phyloP scores from a whole-genome alignment of 2,113 vertebrate genomes.

The Perognathus longimembris region DNA sequence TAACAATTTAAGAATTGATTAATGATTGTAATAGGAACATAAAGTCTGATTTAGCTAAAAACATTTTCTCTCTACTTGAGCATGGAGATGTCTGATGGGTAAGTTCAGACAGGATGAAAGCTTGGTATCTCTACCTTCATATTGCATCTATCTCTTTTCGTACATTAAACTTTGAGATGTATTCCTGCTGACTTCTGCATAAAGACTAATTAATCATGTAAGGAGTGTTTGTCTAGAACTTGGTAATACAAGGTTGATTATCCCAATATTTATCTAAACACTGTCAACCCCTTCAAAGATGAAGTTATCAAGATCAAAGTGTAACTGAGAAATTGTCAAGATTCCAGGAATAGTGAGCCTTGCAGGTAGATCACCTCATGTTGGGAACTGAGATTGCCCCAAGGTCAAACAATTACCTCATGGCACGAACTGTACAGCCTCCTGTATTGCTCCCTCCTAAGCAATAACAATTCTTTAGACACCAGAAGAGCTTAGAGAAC shows the following conservation, averaged over 20 bases:
- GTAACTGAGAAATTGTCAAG: not conserved
- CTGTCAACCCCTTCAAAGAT: not conserved
- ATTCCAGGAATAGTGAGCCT: not conserved
- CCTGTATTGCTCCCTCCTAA: not conserved
- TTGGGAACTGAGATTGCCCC: too few species aligned
- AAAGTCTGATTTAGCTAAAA: not conserved
- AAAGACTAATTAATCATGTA: not conserved
- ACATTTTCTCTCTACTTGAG: not conserved
- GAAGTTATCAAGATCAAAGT: not conserved
- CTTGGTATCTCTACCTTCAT: not conserved
- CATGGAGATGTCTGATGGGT: not conserved
- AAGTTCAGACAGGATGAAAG: not conserved
- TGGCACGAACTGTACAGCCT: too few species aligned
- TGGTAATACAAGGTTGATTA: not conserved
- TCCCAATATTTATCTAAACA: not conserved
- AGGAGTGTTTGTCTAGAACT: not conserved
- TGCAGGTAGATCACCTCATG: not conserved
- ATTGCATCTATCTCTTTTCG: not conserved
- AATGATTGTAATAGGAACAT: not conserved
- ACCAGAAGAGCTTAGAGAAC: not conserved
- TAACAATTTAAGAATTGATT: conserved; percentile 22
- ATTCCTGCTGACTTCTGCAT: not conserved
- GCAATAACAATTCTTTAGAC: not conserved
- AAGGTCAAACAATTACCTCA: not conserved
- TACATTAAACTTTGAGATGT: not conserved